Base-by-base conservation (phyloP, 2,888 invertebrate genomes). In the Allophyes oxyacanthae region DNA sequence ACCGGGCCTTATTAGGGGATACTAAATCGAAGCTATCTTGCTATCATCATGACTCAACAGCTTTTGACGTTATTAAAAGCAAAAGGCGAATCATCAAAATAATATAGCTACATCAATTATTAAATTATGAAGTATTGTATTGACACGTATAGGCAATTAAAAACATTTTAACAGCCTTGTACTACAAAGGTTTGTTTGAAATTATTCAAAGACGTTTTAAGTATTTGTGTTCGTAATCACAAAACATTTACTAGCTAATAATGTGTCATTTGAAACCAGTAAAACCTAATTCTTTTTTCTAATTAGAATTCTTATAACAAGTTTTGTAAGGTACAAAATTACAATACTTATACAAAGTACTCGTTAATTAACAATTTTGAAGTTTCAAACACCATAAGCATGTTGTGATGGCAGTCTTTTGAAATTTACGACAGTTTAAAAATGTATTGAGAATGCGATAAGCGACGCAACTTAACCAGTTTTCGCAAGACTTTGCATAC, bases 391-490 rank as follows among this genome's bases (percentile, higher is more conserved):
- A 30, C 25, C 40, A 38, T 34, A 20, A 57, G n/a, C 37, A 28
- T 52, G 51, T 60, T 65, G 53, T 52, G 51, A 58, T 65, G 53
- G 61, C 58, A 60, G 62, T 77, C 60, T 45, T 72, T 77, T 71
- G 72, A 71, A 70, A 79, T 73, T 79, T 77, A 77, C 68, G 74
- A 75, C 69, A 69, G 48, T 65, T 70, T 58, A 63, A 74, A 74
- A 72, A 72, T 59, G 72, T 88, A 89, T 86, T 87, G 79, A 82
- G 84, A 79, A 79, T 83, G 81, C 81, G 90, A 90, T 90, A 90
- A 90, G 79, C 76, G 60, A 75, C 82, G 83, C 77, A 83, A 86
- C 82, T 74, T 67, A 79, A 83, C 86, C 82, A 65, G 80, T 86
- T 89, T 85, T 79, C 67, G 73, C 79, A 82, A 81, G 78, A 83